Conservation (phyloP, 1,140 invertebrate species). For the Octopus sinensis region DNA sequence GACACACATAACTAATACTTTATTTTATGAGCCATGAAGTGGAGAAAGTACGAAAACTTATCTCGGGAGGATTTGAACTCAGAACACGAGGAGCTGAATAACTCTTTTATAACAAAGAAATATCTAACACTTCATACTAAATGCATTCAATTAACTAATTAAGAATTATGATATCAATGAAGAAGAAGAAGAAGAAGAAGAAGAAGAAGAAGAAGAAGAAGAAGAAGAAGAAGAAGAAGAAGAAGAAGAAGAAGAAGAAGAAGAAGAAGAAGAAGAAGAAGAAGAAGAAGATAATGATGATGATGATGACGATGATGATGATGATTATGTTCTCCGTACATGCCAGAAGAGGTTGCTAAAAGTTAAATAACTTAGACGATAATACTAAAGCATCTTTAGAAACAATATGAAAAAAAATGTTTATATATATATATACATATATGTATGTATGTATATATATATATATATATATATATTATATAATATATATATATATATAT, state of each 20-base stretch:
- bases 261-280: slow-evolving; percentile 15
- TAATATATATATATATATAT: no score
- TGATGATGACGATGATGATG: not conserved
- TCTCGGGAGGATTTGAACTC: no score
- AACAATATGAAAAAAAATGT: no score
- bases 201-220: slow-evolving; percentile 15
- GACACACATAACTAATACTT: no score
- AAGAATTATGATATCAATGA: not conserved
- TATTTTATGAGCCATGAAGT: no score
- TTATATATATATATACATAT: no score
- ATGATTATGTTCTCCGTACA: not conserved
- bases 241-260: slow-evolving; percentile 9
- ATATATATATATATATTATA: no score
- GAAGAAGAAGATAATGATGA: slow-evolving; percentile 3
- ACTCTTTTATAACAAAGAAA: no score
- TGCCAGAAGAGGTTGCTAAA: not conserved
- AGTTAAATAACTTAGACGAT: not conserved
- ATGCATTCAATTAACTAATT: not conserved
- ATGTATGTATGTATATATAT: no score
- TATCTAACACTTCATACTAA: not conserved
- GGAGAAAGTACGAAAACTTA: no score
- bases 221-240: slow-evolving; percentile 11
- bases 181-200: slow-evolving; percentile 17
- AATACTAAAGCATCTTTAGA: no score
- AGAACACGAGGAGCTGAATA: no score